These are phyloP conservation scores for Ageneiosus marmoratus DNA, from an alignment of 2,113 vertebrate species.

Conservation along the genomic window DNA sequence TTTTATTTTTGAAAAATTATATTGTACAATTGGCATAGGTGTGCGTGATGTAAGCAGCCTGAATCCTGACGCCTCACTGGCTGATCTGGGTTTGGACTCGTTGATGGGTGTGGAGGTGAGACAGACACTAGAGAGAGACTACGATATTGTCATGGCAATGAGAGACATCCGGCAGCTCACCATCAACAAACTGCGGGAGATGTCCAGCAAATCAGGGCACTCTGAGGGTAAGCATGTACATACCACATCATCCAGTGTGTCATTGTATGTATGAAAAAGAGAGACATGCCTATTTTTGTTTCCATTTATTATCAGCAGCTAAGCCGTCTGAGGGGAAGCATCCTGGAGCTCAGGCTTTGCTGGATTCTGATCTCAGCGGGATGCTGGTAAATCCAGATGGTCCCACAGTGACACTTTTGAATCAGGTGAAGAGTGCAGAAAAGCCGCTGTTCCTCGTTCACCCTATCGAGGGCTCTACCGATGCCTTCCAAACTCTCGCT, in stretches of 20 bases:
- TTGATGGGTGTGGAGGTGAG: slow-evolving; percentile 97
- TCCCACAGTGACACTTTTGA: slow-evolving; percentile 81
- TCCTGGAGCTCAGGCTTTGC: slow-evolving; percentile 44
- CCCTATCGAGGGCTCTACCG: slow-evolving; percentile 90
- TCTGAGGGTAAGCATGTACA: slow-evolving; percentile 67
- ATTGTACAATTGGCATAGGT: slow-evolving; percentile 79
- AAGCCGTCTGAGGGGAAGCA: slow-evolving; percentile 41
- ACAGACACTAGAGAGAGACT: slow-evolving; percentile 88
- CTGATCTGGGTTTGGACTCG: slow-evolving; percentile 92
- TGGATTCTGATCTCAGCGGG: slow-evolving; percentile 74
- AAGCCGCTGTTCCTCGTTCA: slow-evolving; percentile 90
- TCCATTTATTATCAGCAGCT: neutral
- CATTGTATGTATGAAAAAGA: neutral
- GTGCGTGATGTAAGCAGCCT: slow-evolving; percentile 82
- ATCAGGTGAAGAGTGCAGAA: slow-evolving; percentile 81
- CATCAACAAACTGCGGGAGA: slow-evolving; percentile 82
- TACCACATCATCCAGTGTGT: neutral
- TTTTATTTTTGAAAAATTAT: too few relatives aligned
- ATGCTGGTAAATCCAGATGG: slow-evolving; percentile 85
- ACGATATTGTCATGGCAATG: slow-evolving; percentile 86
- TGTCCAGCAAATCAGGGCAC: slow-evolving; percentile 67
- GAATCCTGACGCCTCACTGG: slow-evolving; percentile 82
- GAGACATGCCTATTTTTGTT: neutral
- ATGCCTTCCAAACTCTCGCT: slow-evolving; percentile 80
- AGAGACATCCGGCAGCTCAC: slow-evolving; percentile 89